Evolutionary conservation across 1,140 invertebrate species (phyloP), one percentile per base, ranked within the genome.

Genomic region (Nasonia giraulti): DNA sequence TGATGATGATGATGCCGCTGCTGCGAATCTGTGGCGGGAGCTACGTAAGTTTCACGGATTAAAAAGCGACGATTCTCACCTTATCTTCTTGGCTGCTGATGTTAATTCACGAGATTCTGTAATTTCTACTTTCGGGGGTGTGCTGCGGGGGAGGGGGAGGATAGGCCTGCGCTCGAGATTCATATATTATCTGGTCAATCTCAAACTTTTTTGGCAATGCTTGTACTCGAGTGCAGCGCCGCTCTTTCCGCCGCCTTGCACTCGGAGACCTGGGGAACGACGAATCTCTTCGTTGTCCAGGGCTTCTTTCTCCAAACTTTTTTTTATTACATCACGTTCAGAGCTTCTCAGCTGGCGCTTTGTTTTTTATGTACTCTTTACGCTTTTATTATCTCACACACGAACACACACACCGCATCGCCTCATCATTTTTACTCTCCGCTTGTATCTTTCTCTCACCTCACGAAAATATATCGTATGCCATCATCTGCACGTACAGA

Each of bases 1-100:
- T n/a, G 69, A 71, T 14, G 27, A 71, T 71, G 69, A 62, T 62
- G 55, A 17, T n/a, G 55, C 5, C 17, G 55, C 55, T 62, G 17
- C 20, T 62, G 55, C 55, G 20, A 62, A 5, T 62, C 20, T 62
- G 55, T 62, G 55, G 55, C 55, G 95, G 94, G 93, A 94, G 71
- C 94, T 94, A 95, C 96, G 95, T 96, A 96, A 96, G 95, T 96
- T 95, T 94, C 37, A 90, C 90, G 90, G 55, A 62, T 62, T 62
- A 62, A 62, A 62, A 62, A 62, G 55, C 55, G 55, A 62, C 55
- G 55, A 62, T 62, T 62, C 55, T 62, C 55, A 62, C 55, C 68
- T 71, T 71, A 71, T 31, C 71, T 20, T 86, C 23, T 85, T 47
- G 20, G 55, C 55, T 62, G 55, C 55, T 62, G 55, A 62, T n/a